Base-by-base conservation (phyloP, 2,113 vertebrate species). In the Gasterosteus aculeatus region DNA sequence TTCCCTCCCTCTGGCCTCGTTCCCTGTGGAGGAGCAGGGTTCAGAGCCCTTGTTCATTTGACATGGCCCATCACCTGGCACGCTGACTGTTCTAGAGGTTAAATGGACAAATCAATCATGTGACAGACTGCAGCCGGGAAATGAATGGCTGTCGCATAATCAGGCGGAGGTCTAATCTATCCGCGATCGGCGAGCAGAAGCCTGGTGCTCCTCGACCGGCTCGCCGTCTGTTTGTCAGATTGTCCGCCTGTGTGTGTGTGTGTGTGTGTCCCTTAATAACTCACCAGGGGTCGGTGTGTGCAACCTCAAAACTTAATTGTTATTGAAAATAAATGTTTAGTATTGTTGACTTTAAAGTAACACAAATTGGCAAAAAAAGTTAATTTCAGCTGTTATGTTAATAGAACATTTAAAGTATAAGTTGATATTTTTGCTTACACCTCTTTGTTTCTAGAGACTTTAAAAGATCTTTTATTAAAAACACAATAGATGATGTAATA, bases 81-180 rank as follows among this genome's bases (percentile, higher is more conserved):
- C 65, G 33, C 64, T 82, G 86, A 91, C 80, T 89, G 88, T 86
- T 90, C 84, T 64, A 91, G 88, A 94, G 89, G 53, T 94, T 93
- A 95, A 93, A 95, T 92, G 82, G 81, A 92, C 88, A 91, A 92
- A 93, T 94, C 93, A 95, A 88, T 93, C 87, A 93, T 90, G 72
- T 92, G 91, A 91, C 80, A 93, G 89, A 88, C 90, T 80, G 91
- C 77, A 85, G 84, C 78, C 84, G 83, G 90, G 89, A 93, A 95
- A 91, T 91, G 87, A 95, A 85, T 91, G 84, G 83, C 87, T 93
- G 84, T 71, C 87, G 83, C 86, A 75, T 92, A 92, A 95, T 91
- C 85, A 90, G 92, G 82, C 84, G 64, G 53, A 91, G 89, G 69
- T 84, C 76, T 89, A 88, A 91, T 91, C 87, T 88, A 82, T 87